These are phyloP conservation scores for Kuschelorhynchus macadamiae DNA, from an alignment of 2,888 invertebrate genomes.

Conservation along the genomic window DNA sequence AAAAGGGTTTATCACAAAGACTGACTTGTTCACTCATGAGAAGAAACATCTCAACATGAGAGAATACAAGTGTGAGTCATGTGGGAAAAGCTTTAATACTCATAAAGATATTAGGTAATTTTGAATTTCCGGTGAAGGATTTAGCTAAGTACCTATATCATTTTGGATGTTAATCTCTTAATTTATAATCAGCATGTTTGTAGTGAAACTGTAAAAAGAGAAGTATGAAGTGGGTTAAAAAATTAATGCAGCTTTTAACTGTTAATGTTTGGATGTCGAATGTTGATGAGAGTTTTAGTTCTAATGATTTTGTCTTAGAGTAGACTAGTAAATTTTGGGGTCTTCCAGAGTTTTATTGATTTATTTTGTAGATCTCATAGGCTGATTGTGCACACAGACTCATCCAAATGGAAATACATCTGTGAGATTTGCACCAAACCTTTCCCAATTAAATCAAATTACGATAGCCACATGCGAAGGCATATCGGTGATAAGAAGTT, in stretches of 20 bases:
- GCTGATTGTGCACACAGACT: slow-evolving; percentile 61
- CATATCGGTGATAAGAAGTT: slow-evolving; percentile 61
- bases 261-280: too few species aligned
- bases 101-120: slow-evolving; percentile 57
- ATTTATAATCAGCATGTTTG: too few species aligned
- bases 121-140: neutral
- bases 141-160: too few species aligned
- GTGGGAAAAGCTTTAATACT: slow-evolving; percentile 59
- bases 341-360: neutral
- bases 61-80: slow-evolving; percentile 58
- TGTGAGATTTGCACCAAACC: slow-evolving; percentile 58
- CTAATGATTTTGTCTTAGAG: too few species aligned
- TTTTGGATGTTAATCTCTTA: too few species aligned
- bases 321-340: too few species aligned
- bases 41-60: slow-evolving; percentile 59
- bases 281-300: too few species aligned
- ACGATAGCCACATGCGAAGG: slow-evolving; percentile 58
- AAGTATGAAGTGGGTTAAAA: too few species aligned
- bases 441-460: slow-evolving; percentile 61
- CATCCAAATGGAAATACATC: slow-evolving; percentile 60
- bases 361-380: slow-evolving; percentile 57
- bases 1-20: slow-evolving; percentile 65
- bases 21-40: slow-evolving; percentile 60
- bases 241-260: too few species aligned
- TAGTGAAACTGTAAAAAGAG: too few species aligned